Evolutionary conservation across 2,888 invertebrate genomes (phyloP).

Genomic region (Dicycla oo): DNA sequence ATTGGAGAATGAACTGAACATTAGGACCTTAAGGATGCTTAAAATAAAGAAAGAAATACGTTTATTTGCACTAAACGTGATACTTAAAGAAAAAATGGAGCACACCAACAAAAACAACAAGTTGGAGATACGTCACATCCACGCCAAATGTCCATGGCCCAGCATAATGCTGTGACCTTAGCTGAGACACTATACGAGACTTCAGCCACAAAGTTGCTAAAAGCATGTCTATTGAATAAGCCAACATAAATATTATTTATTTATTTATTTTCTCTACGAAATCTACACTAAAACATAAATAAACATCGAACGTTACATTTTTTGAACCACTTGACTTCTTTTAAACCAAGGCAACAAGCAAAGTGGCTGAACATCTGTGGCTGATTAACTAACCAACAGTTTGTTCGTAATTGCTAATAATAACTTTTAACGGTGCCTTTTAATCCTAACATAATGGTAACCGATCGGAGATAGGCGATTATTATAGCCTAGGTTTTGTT

Average conservation of each 20-base stretch:
- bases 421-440: constrained; percentile 53
- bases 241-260: too few species aligned
- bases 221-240: neutral
- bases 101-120: neutral
- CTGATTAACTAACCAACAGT: constrained; percentile 53
- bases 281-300: neutral
- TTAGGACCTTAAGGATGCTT: neutral
- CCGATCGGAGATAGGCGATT: constrained; percentile 46
- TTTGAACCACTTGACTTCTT: constrained; percentile 32
- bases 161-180: too few species aligned
- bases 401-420: constrained; percentile 60
- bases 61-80: too few species aligned
- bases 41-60: too few species aligned
- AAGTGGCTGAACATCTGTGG: constrained; percentile 45
- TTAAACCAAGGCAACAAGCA: constrained; percentile 8
- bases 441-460: constrained; percentile 60
- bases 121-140: neutral
- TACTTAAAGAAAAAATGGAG: neutral
- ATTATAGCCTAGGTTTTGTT: constrained; percentile 35
- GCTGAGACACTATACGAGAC: too few species aligned
- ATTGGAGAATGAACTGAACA: neutral
- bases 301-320: constrained; percentile 8
- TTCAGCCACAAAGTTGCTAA: neutral
- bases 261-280: too few species aligned
- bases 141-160: too few species aligned